phyloP scores from a whole-genome alignment of 35 echinoderm and acorn worm species.

The Eucidaris tribuloides region DNA sequence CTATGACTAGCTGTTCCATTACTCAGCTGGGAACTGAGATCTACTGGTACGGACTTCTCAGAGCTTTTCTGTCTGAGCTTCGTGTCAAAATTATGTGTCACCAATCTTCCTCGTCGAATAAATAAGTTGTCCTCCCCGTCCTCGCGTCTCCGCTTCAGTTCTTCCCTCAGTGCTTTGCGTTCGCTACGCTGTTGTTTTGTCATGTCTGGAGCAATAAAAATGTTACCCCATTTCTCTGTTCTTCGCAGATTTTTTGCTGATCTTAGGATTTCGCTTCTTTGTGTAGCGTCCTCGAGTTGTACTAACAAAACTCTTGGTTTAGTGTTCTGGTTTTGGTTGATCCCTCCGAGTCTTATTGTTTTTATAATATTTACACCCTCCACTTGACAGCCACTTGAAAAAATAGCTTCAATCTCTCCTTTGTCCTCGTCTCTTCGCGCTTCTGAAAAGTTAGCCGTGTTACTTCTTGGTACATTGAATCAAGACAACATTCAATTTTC shows the following conservation, averaged over 20 bases:
- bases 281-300: conserved; percentile 15
- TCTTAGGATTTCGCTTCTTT: not conserved
- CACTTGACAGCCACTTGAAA: not conserved
- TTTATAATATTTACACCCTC: no score
- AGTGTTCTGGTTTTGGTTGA: not conserved
- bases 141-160: not conserved
- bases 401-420: not conserved
- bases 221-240: not conserved
- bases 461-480: not conserved
- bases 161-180: not conserved
- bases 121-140: not conserved
- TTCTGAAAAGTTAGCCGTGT: not conserved
- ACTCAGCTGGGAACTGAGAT: not conserved
- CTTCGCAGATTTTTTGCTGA: not conserved
- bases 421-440: not conserved
- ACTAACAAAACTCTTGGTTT: not conserved
- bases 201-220: conserved; percentile 6
- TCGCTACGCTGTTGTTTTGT: not conserved
- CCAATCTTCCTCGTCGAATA: not conserved
- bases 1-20: not conserved
- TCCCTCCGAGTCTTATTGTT: not conserved
- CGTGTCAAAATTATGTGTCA: not conserved
- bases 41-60: not conserved
- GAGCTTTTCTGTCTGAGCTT: not conserved
- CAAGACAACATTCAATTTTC: no score